Evolutionary conservation across 1,140 invertebrate genomes (phyloP).

Genomic region (Paracyclopina nana): DNA sequence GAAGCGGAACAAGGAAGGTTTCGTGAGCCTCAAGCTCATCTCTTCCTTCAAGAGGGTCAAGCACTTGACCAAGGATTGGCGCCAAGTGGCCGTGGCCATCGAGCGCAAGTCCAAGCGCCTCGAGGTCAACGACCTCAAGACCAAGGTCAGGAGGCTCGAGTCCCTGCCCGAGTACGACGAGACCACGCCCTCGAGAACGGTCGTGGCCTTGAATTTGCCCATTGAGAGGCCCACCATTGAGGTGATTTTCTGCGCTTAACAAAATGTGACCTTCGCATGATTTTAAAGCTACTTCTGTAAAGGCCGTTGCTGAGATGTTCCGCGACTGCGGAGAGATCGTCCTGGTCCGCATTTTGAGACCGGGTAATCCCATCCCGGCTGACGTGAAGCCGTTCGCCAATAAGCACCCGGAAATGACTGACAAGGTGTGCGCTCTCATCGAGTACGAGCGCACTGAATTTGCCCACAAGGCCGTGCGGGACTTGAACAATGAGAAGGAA

Average conservation of each 20-base stretch:
- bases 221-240: slow-evolving; percentile 63
- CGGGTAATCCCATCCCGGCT: slow-evolving; percentile 62
- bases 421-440: slow-evolving; percentile 61
- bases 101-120: slow-evolving; percentile 50
- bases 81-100: slow-evolving; percentile 63
- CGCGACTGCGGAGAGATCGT: slow-evolving; percentile 67
- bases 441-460: slow-evolving; percentile 71
- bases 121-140: slow-evolving; percentile 70
- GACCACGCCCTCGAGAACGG: slow-evolving; percentile 63
- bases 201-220: slow-evolving; percentile 64
- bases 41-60: slow-evolving; percentile 82
- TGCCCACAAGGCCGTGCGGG: slow-evolving; percentile 51
- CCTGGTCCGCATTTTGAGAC: slow-evolving; percentile 56
- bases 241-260: too few relatives aligned
- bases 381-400: slow-evolving; percentile 70
- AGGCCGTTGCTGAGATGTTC: slow-evolving; percentile 68
- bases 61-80: slow-evolving; percentile 76
- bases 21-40: slow-evolving; percentile 77
- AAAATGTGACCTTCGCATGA: too few relatives aligned
- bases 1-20: slow-evolving; percentile 77
- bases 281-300: too few relatives aligned
- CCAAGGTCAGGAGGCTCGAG: slow-evolving; percentile 63
- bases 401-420: slow-evolving; percentile 65
- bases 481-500: slow-evolving; percentile 25
- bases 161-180: slow-evolving; percentile 72